Base-by-base conservation (phyloP, 2,797 vertebrate genomes). In the Onychomys torridus region DNA sequence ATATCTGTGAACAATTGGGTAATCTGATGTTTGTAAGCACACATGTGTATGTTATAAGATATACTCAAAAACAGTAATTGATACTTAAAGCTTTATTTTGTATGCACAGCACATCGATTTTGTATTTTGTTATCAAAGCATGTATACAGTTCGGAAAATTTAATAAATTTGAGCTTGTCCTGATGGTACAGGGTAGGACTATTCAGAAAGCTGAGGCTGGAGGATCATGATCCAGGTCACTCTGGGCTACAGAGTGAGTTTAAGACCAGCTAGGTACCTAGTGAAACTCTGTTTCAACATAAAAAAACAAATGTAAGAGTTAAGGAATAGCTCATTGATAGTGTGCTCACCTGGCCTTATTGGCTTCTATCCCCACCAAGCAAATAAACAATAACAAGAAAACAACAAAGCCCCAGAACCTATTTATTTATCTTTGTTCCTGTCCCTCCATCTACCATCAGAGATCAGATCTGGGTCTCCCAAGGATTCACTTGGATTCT, bases 11-110 rank as follows among this genome's bases (percentile, higher is more conserved):
- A 85, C 49, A 63, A 49, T 14, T 25, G 43, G 43, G 11, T 46
- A 7, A n/a, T 84, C 34, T 84, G 40, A 9, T 17, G 27, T 23
- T 0, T 71, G 13, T 11, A 14, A 10, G 27, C 19, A 10, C 13
- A 25, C 5, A 6, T 32, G 25, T 65, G 7, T 49, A 25, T 92
- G 43, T 49, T 63, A 75, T 34, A 55, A 85, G 76, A 78, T 76
- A 37, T 37, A 83, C 13, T 87, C 61, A 87, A 23, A 57, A 92
- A 93, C 1, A 75, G 29, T 61, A 78, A 75, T 57, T 75, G 37
- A 55, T 65, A 91, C 40, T 79, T 90, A 49, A 89, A 79, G 17
- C 7, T 96, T 91, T 32, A 63, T 88, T 87, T 93, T 75, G 23
- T 88, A 55, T 55, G 37, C 12, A 65, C 34, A 93, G 43, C 43